Conservation (phyloP, 2,888 invertebrate genomes). For the Papilio demoleus region DNA sequence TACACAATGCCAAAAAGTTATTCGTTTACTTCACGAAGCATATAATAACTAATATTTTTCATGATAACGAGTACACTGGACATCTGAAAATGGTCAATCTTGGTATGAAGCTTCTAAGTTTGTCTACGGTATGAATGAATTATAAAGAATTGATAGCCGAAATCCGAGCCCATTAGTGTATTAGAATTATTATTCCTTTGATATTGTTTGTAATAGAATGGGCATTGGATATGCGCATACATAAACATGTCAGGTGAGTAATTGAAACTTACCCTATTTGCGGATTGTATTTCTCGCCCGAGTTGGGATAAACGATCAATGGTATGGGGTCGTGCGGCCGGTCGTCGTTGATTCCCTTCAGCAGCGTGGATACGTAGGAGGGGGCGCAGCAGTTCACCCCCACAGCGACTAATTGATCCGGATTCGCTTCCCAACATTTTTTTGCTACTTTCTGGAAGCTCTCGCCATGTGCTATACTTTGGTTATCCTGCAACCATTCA, state of each 20-base stretch:
- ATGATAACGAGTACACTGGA: too few species aligned
- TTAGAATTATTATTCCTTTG: conserved; percentile 24
- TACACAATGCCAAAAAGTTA: not conserved
- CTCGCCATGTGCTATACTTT: conserved; percentile 91
- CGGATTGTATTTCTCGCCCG: conserved; percentile 91
- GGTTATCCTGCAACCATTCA: conserved; percentile 65
- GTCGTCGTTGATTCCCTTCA: conserved; percentile 79
- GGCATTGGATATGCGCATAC: conserved; percentile 28
- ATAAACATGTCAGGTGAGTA: conserved; percentile 33
- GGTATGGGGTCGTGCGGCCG: conserved; percentile 84
- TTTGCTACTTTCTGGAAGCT: conserved; percentile 88
- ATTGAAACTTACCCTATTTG: conserved; percentile 83
- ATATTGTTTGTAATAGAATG: conserved; percentile 27
- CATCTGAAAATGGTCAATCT: too few species aligned
- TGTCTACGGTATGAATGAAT: conserved; percentile 9
- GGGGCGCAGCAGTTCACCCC: conserved; percentile 94
- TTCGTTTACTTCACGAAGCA: too few species aligned
- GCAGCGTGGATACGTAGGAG: conserved; percentile 68
- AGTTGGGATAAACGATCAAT: conserved; percentile 96
- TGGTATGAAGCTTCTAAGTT: too few species aligned
- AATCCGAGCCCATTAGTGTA: conserved; percentile 21
- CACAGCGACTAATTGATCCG: conserved; percentile 89
- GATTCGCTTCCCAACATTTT: conserved; percentile 88
- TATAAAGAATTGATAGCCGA: conserved; percentile 1
- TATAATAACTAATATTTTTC: too few species aligned